phyloP scores from a whole-genome alignment of 2,113 vertebrate species.

The Ibidorhyncha struthersii region DNA sequence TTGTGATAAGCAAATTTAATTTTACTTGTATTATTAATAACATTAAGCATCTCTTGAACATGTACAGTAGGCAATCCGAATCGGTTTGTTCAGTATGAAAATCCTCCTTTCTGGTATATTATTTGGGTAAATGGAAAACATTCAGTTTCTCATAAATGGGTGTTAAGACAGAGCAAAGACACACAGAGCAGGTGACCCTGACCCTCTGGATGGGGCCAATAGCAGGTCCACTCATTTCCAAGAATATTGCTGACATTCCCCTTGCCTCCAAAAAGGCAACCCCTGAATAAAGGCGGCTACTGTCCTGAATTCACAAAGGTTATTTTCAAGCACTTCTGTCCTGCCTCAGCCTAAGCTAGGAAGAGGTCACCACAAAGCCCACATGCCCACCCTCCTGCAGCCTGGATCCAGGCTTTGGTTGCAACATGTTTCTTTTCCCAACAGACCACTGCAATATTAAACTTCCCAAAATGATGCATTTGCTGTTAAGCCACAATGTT shows the following conservation, averaged over 20 bases:
- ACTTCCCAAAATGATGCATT: background rate
- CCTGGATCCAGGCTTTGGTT: background rate
- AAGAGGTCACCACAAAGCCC: background rate
- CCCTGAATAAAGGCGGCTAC: background rate
- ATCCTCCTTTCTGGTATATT: background rate
- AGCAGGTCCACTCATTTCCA: background rate
- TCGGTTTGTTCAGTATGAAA: background rate
- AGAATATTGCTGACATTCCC: background rate
- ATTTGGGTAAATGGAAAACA: background rate
- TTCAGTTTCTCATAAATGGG: background rate
- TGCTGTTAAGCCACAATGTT: background rate
- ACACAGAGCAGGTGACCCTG: background rate
- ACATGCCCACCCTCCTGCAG: background rate
- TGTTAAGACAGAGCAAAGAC: background rate
- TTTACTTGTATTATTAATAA: conserved; percentile 5
- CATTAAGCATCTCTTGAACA: background rate
- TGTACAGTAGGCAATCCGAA: background rate
- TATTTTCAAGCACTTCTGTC: background rate
- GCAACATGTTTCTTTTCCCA: background rate
- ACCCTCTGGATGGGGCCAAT: background rate
- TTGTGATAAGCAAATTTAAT: conserved; percentile 50
- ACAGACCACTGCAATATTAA: accelerated
- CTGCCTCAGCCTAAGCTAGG: background rate
- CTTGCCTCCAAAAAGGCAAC: background rate
- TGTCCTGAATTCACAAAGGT: background rate